Evolutionary conservation across 2,888 invertebrate species (phyloP), one percentile per base, ranked within the genome.

Genomic region (Megamerina dolium): DNA sequence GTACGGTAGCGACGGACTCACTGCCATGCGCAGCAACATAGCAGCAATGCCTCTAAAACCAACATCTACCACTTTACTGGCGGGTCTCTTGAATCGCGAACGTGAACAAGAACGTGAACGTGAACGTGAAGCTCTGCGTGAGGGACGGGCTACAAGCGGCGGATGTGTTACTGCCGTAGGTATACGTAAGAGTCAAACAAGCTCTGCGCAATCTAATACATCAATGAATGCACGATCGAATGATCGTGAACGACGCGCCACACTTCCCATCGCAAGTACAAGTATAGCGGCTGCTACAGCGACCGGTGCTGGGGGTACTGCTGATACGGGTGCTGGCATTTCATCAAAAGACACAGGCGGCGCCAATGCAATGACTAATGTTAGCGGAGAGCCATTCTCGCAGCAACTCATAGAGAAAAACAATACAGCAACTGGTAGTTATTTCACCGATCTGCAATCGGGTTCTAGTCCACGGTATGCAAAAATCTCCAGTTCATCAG

Each of bases 11-110:
- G 66, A 65, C 31, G 61, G 64, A 12, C 33, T 64, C 16, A 57
- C 59, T 1, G 60, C 60, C 10, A 60, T 65, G 32, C 61, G 55
- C 4, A 58, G 56, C n/a, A 60, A 59, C 0, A 35, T 59, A 20
- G 57, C 62, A 3, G 59, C 58, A 1, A 58, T 64, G 57, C 55
- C 61, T 10, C 54, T 87, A 29, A 94, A 94, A 66, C 93, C 93
- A 0, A 84, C 89, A 0, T 86, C 87, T 32, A 86, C 89, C 0
- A 89, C 89, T 0, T 73, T 93, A 40, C 74, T 94, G 37, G 86
- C 87, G 1, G 91, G 90, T n/a, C 74, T 91, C 19, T 76, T 86
- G 19, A 81, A 79, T 52, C 74, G 79, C 5, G 83, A 83, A 53
- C 63, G 65, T 48, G 71, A 72, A 13, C 58, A 58, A 42, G 64